These are phyloP conservation scores for Pentamera pediparva DNA, from an alignment of 53 echinoderm and acorn worm species.

Conservation along the genomic window DNA sequence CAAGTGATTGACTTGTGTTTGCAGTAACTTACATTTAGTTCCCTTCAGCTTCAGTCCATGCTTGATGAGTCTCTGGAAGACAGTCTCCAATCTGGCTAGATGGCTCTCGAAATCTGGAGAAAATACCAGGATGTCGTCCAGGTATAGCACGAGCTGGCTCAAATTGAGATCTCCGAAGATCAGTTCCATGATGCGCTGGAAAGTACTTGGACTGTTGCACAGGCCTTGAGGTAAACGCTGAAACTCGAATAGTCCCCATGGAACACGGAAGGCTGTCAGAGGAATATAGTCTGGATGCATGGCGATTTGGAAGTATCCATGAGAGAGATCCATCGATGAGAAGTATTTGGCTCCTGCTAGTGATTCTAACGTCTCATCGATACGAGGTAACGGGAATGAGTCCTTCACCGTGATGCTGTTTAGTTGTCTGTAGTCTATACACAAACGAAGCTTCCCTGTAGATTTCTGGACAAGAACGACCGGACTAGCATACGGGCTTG, in stretches of 20 bases:
- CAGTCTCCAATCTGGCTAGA: background rate
- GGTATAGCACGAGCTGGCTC: constrained; percentile 28
- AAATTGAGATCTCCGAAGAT: constrained; percentile 54
- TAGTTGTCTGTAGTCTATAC: constrained; percentile 44
- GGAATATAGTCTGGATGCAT: constrained; percentile 7
- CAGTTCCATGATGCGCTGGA: constrained; percentile 35
- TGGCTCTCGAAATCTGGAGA: constrained; percentile 39
- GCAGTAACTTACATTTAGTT: constrained; percentile 35
- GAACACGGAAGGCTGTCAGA: constrained; percentile 17
- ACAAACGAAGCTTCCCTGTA: constrained; percentile 26
- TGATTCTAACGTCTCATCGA: constrained; percentile 31
- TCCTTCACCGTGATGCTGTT: constrained; percentile 34
- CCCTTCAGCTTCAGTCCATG: constrained; percentile 35
- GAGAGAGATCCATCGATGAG: constrained; percentile 25
- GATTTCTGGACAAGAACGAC: constrained; percentile 36
- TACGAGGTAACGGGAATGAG: constrained; percentile 46
- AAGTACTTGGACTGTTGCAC: constrained; percentile 34
- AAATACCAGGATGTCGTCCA: constrained; percentile 60
- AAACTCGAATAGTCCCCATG: constrained; percentile 37
- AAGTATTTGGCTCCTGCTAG: constrained; percentile 19
- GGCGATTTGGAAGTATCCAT: constrained; percentile 41
- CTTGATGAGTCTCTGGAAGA: constrained; percentile 7
- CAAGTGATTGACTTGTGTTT: constrained; percentile 24
- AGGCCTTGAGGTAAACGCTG: constrained; percentile 18
- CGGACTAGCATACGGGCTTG: constrained; percentile 42